A percentile compares a stretch with the other conserved stretches of the same genome.
Evolutionary conservation across 2,797 vertebrate genomes (phyloP).

Genomic region (Pseudopleuronectes americanus): DNA sequence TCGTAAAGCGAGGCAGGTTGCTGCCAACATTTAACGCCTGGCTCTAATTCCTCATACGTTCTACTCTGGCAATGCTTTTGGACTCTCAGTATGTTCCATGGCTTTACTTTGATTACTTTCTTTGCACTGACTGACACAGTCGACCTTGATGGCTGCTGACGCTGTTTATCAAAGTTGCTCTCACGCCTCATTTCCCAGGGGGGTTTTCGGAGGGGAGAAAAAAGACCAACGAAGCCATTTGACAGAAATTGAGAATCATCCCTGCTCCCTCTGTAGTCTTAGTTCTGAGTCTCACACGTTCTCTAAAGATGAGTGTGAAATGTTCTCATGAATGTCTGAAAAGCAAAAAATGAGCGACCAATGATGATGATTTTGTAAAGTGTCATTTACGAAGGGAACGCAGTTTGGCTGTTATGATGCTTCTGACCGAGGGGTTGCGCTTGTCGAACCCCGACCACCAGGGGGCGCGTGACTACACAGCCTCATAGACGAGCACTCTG

Average conservation of each 20-base stretch:
- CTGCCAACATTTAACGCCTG: background rate
- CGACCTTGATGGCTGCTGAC: slow-evolving; percentile 20
- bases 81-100: slow-evolving; percentile 13
- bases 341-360: slow-evolving; percentile 48
- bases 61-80: background rate
- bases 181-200: slow-evolving; percentile 25
- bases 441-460: slow-evolving; percentile 40
- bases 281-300: slow-evolving; percentile 40
- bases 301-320: slow-evolving; percentile 75
- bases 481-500: slow-evolving; percentile 62
- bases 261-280: slow-evolving; percentile 39
- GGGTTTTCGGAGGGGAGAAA: background rate
- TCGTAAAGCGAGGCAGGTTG: slow-evolving; percentile 8
- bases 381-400: slow-evolving; percentile 55
- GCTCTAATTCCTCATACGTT: slow-evolving; percentile 10
- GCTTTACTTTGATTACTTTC: slow-evolving; percentile 23
- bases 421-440: slow-evolving; percentile 57
- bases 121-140: slow-evolving; percentile 55
- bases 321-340: slow-evolving; percentile 65
- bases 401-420: slow-evolving; percentile 73
- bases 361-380: slow-evolving; percentile 37
- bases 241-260: slow-evolving; percentile 29
- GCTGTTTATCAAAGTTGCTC: background rate
- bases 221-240: slow-evolving; percentile 31
- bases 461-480: slow-evolving; percentile 70